Conservation (phyloP, 2,113 vertebrate species). For the Paramormyrops kingsleyae region DNA sequence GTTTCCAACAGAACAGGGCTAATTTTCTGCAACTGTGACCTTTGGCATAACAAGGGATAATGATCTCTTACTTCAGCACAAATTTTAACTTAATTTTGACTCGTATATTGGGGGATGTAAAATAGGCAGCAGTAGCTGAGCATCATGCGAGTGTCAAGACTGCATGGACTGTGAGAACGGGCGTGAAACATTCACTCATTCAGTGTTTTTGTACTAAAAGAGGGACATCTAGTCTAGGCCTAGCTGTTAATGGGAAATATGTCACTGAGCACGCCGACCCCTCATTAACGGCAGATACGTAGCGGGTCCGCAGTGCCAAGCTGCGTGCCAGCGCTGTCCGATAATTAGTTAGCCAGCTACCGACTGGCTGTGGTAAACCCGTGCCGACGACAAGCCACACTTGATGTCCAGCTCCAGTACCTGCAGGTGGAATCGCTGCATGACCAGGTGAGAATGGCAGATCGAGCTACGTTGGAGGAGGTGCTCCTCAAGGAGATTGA, state of each 20-base stretch:
- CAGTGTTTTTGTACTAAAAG: not conserved
- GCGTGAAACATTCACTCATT: not conserved
- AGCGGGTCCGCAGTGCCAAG: not conserved
- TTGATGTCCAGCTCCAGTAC: not conserved
- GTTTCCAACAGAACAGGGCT: not conserved
- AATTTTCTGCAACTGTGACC: slow-evolving; percentile 12
- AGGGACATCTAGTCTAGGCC: not conserved
- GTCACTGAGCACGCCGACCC: not conserved
- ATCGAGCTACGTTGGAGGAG: not conserved
- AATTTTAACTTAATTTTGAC: not conserved
- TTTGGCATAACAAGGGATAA: not conserved
- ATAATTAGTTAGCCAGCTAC: not conserved
- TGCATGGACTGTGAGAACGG: not conserved
- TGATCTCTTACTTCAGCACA: not conserved
- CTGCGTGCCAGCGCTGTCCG: not conserved
- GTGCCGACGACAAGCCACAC: too few species aligned
- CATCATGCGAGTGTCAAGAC: not conserved
- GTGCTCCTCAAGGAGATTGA: not conserved
- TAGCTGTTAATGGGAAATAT: not conserved
- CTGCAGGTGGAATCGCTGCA: not conserved
- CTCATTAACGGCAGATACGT: not conserved
- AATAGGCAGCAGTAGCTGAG: too few species aligned
- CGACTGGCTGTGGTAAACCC: not conserved
- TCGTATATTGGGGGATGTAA: not conserved
- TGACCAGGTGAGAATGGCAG: not conserved